Base-by-base conservation (phyloP, 2,797 vertebrate genomes). In the Halcyon leucocephala region DNA sequence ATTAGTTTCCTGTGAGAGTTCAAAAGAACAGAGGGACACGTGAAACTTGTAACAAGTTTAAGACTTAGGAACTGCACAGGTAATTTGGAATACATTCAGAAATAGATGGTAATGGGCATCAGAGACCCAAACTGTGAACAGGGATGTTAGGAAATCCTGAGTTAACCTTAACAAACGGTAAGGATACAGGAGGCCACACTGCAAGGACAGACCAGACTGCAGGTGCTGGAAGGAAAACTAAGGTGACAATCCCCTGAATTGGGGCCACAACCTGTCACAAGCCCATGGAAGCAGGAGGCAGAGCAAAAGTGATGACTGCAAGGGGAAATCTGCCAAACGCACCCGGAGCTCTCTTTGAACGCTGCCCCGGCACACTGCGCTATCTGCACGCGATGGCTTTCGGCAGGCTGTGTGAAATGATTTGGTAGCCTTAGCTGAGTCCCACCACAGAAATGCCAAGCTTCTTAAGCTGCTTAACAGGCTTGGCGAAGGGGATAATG, bases 381-480 rank as follows among this genome's bases (percentile, higher is more conserved):
- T 91, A 29, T 88, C 82, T 80, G 71, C 60, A 9, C 10, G 55
- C 15, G 77, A 55, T 90, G 82, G 91, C 87, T 86, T 87, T 91
- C 87, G 79, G 85, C 87, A 77, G 71, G 61, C 93, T 82, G 66
- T 1, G 11, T 37, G 93, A 71, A 89, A 52, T 70, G 48, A 79
- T 90, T 90, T 82, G 74, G 95, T 84, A 86, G 94, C 83, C 80
- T 93, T 64, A 90, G 90, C 83, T 52, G 93, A 93, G 87, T 90
- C 81, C 77, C 93, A 82, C 93, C 93, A 61, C 85, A 80, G 95
- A 86, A 96, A 71, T 66, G 83, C 93, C 94, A 90, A 95, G 94
- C 90, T 93, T 24, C 91, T 95, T 96, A 95, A 95, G 95, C 91
- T 84, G 90, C 96, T 97, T 96, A 96, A 84, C 91, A 89, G 83